Evolutionary conservation across 2,888 invertebrate genomes (phyloP).

Genomic region (Troglohyphantes excavatus): DNA sequence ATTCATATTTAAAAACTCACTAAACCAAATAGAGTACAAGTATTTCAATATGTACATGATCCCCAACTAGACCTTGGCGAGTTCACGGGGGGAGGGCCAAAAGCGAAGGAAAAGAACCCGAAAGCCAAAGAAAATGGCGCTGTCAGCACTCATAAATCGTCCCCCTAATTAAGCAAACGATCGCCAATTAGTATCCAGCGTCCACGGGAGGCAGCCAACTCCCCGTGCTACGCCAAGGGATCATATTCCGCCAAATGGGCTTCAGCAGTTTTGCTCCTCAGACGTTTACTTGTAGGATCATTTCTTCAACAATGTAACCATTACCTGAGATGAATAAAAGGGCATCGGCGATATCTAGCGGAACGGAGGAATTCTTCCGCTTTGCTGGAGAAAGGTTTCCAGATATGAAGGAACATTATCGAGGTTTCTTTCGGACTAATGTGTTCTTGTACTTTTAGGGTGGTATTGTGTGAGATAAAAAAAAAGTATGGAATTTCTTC

Average conservation of each 20-base stretch:
- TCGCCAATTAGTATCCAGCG: slow-evolving; percentile 61
- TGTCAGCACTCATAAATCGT: slow-evolving; percentile 68
- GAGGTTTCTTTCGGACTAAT: too few relatives aligned
- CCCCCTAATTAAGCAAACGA: slow-evolving; percentile 53
- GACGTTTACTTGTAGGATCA: slow-evolving; percentile 4
- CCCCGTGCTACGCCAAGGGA: not conserved
- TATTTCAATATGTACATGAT: slow-evolving; percentile 23
- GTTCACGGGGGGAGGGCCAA: not conserved
- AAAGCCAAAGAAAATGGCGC: slow-evolving; percentile 59
- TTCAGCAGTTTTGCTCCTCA: not conserved
- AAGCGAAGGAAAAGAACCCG: slow-evolving; percentile 4
- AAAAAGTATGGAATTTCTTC: too few relatives aligned
- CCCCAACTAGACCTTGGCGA: slow-evolving; percentile 5
- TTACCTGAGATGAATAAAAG: not conserved
- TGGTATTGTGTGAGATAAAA: too few relatives aligned
- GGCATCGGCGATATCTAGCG: not conserved
- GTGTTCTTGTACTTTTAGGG: too few relatives aligned
- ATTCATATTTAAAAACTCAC: too few relatives aligned
- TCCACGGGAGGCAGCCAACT: slow-evolving; percentile 29
- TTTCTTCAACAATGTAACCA: not conserved
- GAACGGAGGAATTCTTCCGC: not conserved
- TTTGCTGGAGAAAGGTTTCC: not conserved
- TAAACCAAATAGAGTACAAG: too few relatives aligned
- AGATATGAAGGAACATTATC: not conserved
- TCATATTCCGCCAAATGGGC: slow-evolving; percentile 41